Percentiles rank a stretch among this genome's conserved stretches.
Conservation (phyloP, 2,888 invertebrate genomes). For the Chloromyia formosa region DNA sequence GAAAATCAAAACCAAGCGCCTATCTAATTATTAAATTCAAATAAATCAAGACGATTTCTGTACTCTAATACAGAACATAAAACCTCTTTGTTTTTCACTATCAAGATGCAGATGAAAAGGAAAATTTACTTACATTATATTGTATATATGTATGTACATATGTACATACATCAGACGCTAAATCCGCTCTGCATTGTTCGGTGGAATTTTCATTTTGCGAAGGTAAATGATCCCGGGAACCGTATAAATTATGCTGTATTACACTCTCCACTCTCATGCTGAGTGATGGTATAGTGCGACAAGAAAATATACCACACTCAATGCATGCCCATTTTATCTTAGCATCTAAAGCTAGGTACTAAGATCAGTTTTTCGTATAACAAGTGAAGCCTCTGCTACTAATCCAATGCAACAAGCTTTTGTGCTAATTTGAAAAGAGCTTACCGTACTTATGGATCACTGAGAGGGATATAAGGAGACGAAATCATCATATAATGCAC, state of each 20-base stretch:
- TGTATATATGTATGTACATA: no score
- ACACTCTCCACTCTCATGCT: background rate
- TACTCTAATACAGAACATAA: background rate
- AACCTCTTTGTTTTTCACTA: background rate
- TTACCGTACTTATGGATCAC: no score
- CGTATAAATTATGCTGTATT: conserved; percentile 37
- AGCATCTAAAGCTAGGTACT: no score
- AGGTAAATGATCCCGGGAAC: conserved; percentile 47
- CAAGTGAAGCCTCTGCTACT: no score
- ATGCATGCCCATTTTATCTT: background rate
- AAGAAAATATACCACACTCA: background rate
- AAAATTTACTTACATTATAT: background rate
- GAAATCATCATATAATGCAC: no score
- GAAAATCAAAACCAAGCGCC: background rate
- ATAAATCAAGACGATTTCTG: conserved; percentile 19
- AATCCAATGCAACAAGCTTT: no score
- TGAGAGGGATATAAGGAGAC: no score
- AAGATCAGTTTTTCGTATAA: no score
- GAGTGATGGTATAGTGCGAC: conserved; percentile 2
- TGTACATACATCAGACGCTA: background rate
- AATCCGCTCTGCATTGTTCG: conserved; percentile 29
- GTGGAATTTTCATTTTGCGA: conserved; percentile 38
- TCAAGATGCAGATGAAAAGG: conserved; percentile 15
- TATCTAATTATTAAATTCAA: conserved; percentile 12
- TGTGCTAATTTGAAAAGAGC: no score